Evolutionary conservation across 2,888 invertebrate species (phyloP).

Genomic region (Geophilus truncorum): DNA sequence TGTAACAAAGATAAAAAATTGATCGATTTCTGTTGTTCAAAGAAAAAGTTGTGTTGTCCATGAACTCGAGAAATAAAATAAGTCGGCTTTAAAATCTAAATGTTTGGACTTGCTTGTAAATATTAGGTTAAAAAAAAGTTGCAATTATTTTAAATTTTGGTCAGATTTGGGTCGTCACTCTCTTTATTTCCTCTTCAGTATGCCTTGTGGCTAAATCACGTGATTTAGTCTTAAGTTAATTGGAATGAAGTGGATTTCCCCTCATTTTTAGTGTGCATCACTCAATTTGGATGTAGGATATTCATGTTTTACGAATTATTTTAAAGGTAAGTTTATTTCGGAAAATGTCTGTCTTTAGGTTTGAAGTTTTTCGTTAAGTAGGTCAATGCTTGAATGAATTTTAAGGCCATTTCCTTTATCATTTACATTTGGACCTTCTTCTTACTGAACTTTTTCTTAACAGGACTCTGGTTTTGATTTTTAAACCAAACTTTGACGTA

Average conservation of each 20-base stretch:
- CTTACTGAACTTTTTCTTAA: neutral
- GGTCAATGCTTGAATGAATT: neutral
- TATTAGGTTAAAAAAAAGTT: no score
- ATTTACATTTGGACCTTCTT: neutral
- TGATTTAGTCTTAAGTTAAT: neutral
- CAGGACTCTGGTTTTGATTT: neutral
- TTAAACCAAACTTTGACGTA: neutral
- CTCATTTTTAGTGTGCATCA: neutral
- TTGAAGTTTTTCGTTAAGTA: neutral
- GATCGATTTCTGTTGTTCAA: neutral
- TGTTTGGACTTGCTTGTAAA: no score
- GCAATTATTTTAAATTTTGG: neutral
- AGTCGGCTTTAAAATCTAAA: no score
- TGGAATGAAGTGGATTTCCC: neutral
- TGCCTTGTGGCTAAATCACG: constrained; percentile 15
- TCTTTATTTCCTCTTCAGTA: constrained; percentile 3
- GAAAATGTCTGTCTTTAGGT: neutral
- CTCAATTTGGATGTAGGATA: neutral
- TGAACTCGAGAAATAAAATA: neutral
- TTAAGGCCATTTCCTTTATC: constrained; percentile 10
- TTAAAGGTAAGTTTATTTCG: neutral
- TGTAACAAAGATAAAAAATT: neutral
- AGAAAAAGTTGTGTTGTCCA: neutral
- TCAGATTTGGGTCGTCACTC: neutral
- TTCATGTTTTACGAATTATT: neutral